Evolutionary conservation across 1,140 invertebrate species (phyloP), one percentile per base, ranked within the genome.

Genomic region (Cherax destructor): DNA sequence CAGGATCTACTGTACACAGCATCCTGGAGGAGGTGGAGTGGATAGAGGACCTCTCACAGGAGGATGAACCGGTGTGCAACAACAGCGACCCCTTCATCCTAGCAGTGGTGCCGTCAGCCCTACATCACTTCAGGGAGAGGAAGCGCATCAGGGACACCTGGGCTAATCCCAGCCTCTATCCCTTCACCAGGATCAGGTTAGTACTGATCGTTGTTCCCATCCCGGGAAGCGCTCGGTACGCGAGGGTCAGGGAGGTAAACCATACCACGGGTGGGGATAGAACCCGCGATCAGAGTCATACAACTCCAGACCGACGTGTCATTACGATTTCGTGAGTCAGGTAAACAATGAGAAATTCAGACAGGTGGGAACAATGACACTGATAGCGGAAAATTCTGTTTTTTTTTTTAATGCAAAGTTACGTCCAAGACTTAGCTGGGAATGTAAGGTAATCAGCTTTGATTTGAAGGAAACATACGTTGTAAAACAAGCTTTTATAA

Each of bases 41-140:
- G 86, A 21, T 81, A 47, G 78, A 88, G 61, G 86, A 88, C 47
- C 86, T 88, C 5, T 69, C 59, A 9, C 30, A 65, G 52, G 52
- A n/a, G 47, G 59, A 30, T 21, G 47, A 24, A 5, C 78, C 30
- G 0, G 61, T 88, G 61, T 88, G 86, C 47, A 87, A 79, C n/a
- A 59, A 11, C 10, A 88, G 56, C 30, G 61, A 18, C 3, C 78
- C 86, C 65, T 88, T 88, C 77, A 50, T 88, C 56, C 78, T 88
- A 21, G 86, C 78, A 30, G 47, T 81, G 21, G 86, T 88, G 41
- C 56, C 69, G 59, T 81, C 86, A 9, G 86, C 86, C 47, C 61
- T 88, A 6, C 77, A 80, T 3, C 56, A 88, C 78, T 72, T 81
- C 77, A 1, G 56, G 30, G 11, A 61, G 56, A 79, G 86, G 59